Evolutionary conservation across 2,113 vertebrate species (phyloP), one percentile per base, ranked within the genome.

Genomic region (Marcusenius ussheri): DNA sequence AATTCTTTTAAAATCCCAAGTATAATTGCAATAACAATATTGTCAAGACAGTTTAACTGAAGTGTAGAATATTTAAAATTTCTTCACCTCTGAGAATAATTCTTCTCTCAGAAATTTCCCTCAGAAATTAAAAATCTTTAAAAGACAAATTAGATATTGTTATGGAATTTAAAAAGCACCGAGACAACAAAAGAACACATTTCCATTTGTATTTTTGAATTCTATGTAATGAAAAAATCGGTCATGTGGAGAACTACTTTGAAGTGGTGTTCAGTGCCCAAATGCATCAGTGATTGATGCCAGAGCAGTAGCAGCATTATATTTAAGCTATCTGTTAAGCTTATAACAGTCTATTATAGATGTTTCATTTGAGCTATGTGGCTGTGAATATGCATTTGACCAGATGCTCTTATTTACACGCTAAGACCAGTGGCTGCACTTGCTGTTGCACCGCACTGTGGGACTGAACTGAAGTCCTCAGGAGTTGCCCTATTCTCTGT

Each of bases 121-220:
- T 27, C 8, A 70, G 62, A 70, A 70, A 70, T 70, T 70, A 70
- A 70, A 80, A 80, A 42, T 15, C 35, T 80, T 80, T 80, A 42
- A 80, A 74, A 74, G 31, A 74, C n/a, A 74, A 80, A 70, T 70
- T 70, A 31, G 11, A 80, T 19, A 42, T 80, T 42, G 74, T 80
- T 19, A 42, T 42, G 74, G 35, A 80, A 39, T 80, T 80, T 15
- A 80, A 80, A 80, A 80, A 80, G 74, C 31, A 42, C 74, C 0
- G 35, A 19, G 74, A 42, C 35, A 80, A 80, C 74, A 80, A 80
- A 80, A 35, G 35, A 80, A 80, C 74, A 80, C 74, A 42, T 80
- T 80, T 80, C 13, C 74, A 42, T 80, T 80, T 80, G 74, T 80
- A 80, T 42, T 80, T 80, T 35, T 80, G 74, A 80, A 80, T 80